These are phyloP conservation scores for Cryptotis parvus DNA, from an alignment of 2,113 vertebrate genomes.

Conservation along the genomic window DNA sequence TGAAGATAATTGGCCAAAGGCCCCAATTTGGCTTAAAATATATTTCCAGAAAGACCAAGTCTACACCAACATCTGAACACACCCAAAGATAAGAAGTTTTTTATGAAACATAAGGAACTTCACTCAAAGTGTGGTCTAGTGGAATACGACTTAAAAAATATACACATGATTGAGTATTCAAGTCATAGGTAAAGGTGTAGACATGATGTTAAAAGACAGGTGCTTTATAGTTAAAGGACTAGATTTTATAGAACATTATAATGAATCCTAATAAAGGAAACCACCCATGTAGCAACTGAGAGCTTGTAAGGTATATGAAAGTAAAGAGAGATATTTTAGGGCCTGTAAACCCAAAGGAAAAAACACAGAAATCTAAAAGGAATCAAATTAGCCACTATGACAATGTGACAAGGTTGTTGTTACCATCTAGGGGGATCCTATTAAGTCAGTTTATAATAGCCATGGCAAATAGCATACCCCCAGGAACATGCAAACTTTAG, in stretches of 20 bases:
- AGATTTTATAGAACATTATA: not conserved
- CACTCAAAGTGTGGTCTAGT: slow-evolving; percentile 1
- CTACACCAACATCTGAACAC: not conserved
- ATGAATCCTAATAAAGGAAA: not conserved
- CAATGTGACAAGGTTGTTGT: not conserved
- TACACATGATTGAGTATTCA: not conserved
- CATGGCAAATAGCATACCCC: not conserved
- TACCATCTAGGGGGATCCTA: not conserved
- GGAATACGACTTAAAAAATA: not conserved
- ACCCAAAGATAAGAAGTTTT: slow-evolving; percentile 42
- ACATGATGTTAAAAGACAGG: not conserved
- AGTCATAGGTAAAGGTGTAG: not conserved
- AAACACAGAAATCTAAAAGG: slow-evolving; percentile 6
- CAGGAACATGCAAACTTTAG: not conserved
- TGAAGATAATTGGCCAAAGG: not conserved
- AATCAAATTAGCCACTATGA: not conserved
- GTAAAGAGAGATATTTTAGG: not conserved
- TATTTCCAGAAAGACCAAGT: slow-evolving; percentile 4
- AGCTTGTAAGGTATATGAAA: not conserved
- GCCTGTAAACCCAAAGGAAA: not conserved
- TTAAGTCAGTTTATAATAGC: not conserved
- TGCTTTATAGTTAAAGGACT: not conserved
- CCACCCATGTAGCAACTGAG: not conserved
- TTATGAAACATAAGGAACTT: not conserved
- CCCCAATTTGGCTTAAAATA: slow-evolving; percentile 29